Evolutionary conservation across 2,797 vertebrate species (phyloP), one percentile per base, ranked within the genome.

Genomic region (Emys orbicularis): DNA sequence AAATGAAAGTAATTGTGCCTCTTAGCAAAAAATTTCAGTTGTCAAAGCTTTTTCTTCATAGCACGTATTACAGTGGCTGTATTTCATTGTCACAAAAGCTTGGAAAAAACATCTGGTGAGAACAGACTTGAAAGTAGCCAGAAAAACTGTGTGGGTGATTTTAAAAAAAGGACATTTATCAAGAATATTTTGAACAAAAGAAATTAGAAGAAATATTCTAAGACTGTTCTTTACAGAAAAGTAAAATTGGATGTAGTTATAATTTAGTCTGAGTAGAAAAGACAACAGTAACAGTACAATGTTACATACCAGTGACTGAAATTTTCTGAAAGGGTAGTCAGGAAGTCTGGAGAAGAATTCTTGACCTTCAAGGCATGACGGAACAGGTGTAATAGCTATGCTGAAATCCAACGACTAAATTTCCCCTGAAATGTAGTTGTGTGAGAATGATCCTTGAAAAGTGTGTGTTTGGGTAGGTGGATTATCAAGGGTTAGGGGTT

Each of bases 41-140:
- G 56, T 81, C 37, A 92, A 86, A 88, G 49, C 9, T 49, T 29
- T 5, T 87, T 19, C 37, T 49, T 37, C 86, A 80, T 90, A 57
- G 34, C 31, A 49, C 18, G 47, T 29, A 50, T 29, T 83, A 95
- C 23, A 92, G 52, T 79, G 83, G 82, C 44, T 92, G 29, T 44
- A 87, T 92, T 95, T 90, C 89, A 90, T 76, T 92, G 87, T 84
- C 65, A 87, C 34, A 91, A 93, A 97, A 84, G 79, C 65, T 89
- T 92, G 44, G 80, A 83, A 91, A 88, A 97, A 90, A 93, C 82
- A 97, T 88, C 93, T 96, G 88, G 86, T 74, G 95, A 87, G 53
- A 94, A 83, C 27, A 90, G 76, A 88, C 81, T 16, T 94, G 86
- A 79, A 95, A 90, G 12, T 89, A 92, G 77, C 29, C 83, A 95